A percentile compares a stretch with the other conserved stretches of the same genome.
These are phyloP conservation scores for Neoascia interrupta DNA, from an alignment of 2,888 invertebrate genomes.

Conservation along the genomic window DNA sequence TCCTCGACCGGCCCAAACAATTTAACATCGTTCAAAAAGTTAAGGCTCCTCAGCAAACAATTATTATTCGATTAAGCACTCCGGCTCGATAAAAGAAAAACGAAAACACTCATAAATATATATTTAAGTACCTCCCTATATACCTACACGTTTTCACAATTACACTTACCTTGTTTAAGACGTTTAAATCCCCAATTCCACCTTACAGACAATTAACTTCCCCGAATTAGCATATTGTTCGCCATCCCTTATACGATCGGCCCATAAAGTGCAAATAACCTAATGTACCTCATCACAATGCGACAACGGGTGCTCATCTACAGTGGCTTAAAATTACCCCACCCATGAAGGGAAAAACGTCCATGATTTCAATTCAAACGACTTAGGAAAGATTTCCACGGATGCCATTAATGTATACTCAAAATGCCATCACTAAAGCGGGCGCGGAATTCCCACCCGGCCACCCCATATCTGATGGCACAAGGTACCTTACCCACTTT, in stretches of 20 bases:
- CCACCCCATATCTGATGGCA: no score
- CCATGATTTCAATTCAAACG: conserved; percentile 39
- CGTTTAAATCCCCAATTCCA: conserved; percentile 7
- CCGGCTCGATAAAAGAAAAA: no score
- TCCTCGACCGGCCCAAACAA: no score
- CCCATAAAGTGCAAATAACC: conserved; percentile 18
- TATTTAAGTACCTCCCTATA: no score
- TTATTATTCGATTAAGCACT: no score
- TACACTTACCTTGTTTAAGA: conserved; percentile 4
- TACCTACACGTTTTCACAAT: conserved; percentile 15
- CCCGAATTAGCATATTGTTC: conserved; percentile 39
- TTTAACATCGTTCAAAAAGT: no score
- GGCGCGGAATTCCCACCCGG: no score
- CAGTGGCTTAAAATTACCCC: not conserved
- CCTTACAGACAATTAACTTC: conserved; percentile 38
- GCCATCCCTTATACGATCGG: conserved; percentile 16
- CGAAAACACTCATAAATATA: no score
- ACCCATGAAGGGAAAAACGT: conserved; percentile 12
- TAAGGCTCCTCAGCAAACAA: no score
- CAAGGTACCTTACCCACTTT: no score
- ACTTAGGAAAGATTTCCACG: conserved; percentile 14
- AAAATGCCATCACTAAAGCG: conserved; percentile 28
- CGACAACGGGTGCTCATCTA: not conserved
- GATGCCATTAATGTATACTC: conserved; percentile 34
- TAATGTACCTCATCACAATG: not conserved